These are phyloP conservation scores for Ethmia dodecea DNA, from an alignment of 2,888 invertebrate genomes.

Conservation along the genomic window DNA sequence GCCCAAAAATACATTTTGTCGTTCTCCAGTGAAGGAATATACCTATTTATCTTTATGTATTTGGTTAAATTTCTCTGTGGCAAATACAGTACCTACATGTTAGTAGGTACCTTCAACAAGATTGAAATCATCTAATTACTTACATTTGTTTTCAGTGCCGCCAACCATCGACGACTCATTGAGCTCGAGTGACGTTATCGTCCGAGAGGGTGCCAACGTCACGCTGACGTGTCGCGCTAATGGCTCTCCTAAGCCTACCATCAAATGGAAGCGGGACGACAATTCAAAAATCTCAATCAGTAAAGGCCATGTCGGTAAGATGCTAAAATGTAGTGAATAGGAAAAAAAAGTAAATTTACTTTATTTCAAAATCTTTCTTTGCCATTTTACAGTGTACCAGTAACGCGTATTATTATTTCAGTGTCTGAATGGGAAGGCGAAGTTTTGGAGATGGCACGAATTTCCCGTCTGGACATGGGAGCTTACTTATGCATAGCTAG, in stretches of 20 bases:
- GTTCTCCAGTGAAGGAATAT: too few species aligned
- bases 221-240: constrained; percentile 92
- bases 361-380: not conserved
- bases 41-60: too few species aligned
- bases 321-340: not conserved
- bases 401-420: too few species aligned
- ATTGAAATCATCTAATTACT: not conserved
- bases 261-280: constrained; percentile 95
- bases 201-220: constrained; percentile 93
- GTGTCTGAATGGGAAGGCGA: constrained; percentile 92
- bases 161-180: constrained; percentile 94
- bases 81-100: too few species aligned
- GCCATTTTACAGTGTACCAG: too few species aligned
- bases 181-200: constrained; percentile 94
- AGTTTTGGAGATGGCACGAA: constrained; percentile 88
- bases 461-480: constrained; percentile 93
- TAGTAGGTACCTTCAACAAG: too few species aligned
- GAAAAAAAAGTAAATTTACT: not conserved
- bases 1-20: too few species aligned
- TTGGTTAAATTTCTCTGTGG: too few species aligned
- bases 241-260: constrained; percentile 91
- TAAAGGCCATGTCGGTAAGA: constrained; percentile 85
- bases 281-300: constrained; percentile 91
- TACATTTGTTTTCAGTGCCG: constrained; percentile 82
- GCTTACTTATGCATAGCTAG: constrained; percentile 94